Conservation (phyloP, 2,797 vertebrate species). For the Etheostoma nigrum region DNA sequence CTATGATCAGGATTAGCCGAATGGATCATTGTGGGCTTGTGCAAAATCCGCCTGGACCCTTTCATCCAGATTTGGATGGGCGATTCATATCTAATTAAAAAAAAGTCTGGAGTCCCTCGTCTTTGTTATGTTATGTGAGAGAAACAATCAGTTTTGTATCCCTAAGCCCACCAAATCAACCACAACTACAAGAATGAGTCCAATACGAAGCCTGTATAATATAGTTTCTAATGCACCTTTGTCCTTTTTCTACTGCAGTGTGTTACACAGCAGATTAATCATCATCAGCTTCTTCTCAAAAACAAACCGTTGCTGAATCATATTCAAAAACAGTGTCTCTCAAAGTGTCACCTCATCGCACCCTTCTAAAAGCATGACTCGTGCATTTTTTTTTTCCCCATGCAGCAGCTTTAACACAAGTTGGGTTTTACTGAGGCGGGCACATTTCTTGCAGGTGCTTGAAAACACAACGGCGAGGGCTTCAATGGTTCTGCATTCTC, state of each 20-base stretch:
- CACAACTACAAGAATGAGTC: neutral
- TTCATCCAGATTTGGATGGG: conserved; percentile 57
- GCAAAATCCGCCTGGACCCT: conserved; percentile 46
- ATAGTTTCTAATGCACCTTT: neutral
- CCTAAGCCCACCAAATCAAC: neutral
- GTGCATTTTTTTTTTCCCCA: conserved; percentile 29
- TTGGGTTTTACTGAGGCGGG: conserved; percentile 24
- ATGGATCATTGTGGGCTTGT: conserved; percentile 47
- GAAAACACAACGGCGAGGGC: neutral
- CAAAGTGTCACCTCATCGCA: conserved; percentile 8
- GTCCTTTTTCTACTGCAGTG: neutral
- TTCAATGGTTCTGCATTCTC: neutral
- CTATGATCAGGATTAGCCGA: conserved; percentile 62
- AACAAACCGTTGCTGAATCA: conserved; percentile 44
- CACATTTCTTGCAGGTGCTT: conserved; percentile 28
- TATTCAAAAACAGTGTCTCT: conserved; percentile 1
- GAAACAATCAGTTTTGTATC: neutral
- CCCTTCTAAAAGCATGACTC: conserved; percentile 47
- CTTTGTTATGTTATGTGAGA: neutral
- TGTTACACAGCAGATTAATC: conserved; percentile 19
- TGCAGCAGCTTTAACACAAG: conserved; percentile 31
- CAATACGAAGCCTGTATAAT: neutral
- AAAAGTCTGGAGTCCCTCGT: neutral
- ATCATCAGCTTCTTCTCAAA: conserved; percentile 16
- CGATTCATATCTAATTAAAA: conserved; percentile 13